Evolutionary conservation across 2,888 invertebrate genomes (phyloP), one percentile per base, ranked within the genome.

Genomic region (Lasius platythorax): DNA sequence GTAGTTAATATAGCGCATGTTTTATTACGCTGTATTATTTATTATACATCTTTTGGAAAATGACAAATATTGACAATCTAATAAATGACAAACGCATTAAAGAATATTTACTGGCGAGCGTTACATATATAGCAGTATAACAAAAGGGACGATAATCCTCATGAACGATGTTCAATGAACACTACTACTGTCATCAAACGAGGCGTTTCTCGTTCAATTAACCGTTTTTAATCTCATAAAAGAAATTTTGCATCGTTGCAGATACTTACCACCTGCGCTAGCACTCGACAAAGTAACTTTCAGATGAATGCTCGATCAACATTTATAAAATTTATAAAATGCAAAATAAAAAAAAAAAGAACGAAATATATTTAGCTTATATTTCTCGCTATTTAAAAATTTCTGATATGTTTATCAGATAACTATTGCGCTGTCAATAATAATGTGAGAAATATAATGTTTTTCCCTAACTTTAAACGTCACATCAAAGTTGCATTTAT

Each of bases 161-260:
- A 50, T n/a, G 6, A n/a, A 18, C 61, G 43, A 37, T 74, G 40
- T 30, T 58, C 61, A 53, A 70, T 30, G 46, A 58, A 79, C 33
- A 6, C n/a, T 58, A 33, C 5, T 28, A 23, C 11, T 61, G 70
- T 83, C 64, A 86, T 86, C 84, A 90, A 91, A 91, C 89, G 91
- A 91, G 89, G 90, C 89, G 88, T 91, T 83, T 89, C 79, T 88
- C 75, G 89, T 93, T 91, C 87, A 93, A 92, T 92, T 91, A 92
- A 92, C 89, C 92, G 87, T 91, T 87, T 91, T 91, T 92, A 90
- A 93, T 88, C 88, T 87, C 87, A 90, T 81, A 92, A 91, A 91
- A 91, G 90, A 87, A 88, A 91, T 90, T 91, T 90, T 83, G 81
- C 88, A 82, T 86, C 85, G 84, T 74, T 86, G 76, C 70, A 85